A percentile compares a stretch with the other conserved stretches of the same genome.
Evolutionary conservation across 2,888 invertebrate genomes (phyloP).

Genomic region (Villa cingulata): DNA sequence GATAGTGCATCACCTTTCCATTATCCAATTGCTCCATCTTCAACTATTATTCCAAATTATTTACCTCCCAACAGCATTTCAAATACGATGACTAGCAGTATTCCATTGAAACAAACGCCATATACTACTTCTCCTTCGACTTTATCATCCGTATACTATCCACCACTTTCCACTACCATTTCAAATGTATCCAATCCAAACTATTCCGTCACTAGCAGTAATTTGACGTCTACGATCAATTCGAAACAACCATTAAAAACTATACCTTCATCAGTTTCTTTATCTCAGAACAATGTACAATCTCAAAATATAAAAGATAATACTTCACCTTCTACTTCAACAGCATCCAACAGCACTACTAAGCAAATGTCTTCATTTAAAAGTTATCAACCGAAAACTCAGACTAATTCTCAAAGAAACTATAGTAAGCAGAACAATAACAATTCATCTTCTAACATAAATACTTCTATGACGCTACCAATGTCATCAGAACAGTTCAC

Average conservation of each 20-base stretch:
- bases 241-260: background rate
- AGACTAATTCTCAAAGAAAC: background rate
- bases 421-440: background rate
- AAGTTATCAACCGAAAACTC: background rate
- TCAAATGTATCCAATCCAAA: background rate
- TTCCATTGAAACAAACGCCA: background rate
- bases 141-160: background rate
- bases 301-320: background rate
- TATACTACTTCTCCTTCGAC: background rate
- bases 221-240: background rate
- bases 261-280: too few relatives aligned
- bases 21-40: background rate
- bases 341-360: background rate
- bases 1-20: background rate
- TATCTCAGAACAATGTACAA: background rate
- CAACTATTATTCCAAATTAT: background rate
- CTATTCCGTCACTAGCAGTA: too few relatives aligned
- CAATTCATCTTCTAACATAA: too few relatives aligned
- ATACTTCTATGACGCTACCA: background rate
- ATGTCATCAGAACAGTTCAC: background rate
- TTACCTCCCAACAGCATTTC: too few relatives aligned
- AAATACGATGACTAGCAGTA: too few relatives aligned
- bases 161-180: background rate
- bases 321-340: background rate
- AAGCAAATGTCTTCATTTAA: background rate